Evolutionary conservation across 2,888 invertebrate species (phyloP).

Genomic region (Xestia c-nigrum): DNA sequence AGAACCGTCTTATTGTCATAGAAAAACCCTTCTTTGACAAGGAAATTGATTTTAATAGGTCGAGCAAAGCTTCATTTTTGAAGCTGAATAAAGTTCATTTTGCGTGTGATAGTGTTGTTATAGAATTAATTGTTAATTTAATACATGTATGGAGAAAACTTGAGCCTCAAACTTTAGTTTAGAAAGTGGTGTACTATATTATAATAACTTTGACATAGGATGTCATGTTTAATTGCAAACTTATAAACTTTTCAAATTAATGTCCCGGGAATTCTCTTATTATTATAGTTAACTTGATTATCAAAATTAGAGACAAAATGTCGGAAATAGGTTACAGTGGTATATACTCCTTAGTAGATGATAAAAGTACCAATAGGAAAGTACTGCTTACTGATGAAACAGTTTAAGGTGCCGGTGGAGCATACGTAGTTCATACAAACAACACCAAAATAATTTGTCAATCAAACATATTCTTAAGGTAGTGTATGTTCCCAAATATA

Average conservation of each 20-base stretch:
- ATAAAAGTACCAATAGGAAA: background rate
- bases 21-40: background rate
- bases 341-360: background rate
- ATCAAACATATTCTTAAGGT: too few species aligned
- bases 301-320: background rate
- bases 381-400: background rate
- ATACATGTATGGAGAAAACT: background rate
- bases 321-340: background rate
- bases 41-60: background rate
- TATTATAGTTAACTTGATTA: background rate
- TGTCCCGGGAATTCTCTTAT: background rate
- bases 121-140: conserved; percentile 19
- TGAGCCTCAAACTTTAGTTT: conserved; percentile 10
- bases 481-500: too few species aligned
- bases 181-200: conserved; percentile 14
- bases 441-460: too few species aligned
- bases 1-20: background rate
- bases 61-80: background rate
- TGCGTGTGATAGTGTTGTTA: background rate
- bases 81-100: too few species aligned
- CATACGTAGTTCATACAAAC: too few species aligned
- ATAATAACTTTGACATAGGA: conserved; percentile 26
- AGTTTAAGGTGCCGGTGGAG: too few species aligned
- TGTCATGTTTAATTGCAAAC: conserved; percentile 30
- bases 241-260: conserved; percentile 24